Evolutionary conservation across 1,140 invertebrate species (phyloP), one percentile per base, ranked within the genome.

Genomic region (Caenorhabditis briggsae): DNA sequence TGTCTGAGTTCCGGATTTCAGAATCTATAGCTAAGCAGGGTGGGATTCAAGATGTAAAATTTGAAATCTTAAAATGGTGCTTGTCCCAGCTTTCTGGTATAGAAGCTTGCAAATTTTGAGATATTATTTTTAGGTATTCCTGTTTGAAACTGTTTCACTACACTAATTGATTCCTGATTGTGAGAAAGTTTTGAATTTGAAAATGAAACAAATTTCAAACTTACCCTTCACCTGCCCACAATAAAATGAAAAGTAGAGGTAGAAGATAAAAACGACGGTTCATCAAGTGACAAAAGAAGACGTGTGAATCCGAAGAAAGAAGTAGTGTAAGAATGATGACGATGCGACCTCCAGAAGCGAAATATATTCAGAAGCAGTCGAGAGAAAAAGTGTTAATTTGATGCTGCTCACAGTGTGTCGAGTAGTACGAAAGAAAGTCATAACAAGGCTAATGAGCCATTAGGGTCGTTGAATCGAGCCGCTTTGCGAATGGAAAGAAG

Each of bases 401-500:
- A 78, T 78, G 70, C 70, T 33, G 70, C 70, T 46, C 70, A 78
- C 70, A 78, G 70, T 78, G 70, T 78, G 70, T 78, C 70, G 70
- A 78, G 43, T 50, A 78, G 70, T 78, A 50, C 70, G 70, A 78
- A 78, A 50, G 70, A 78, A 50, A 78, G 70, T 78, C 70, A 78
- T 78, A 78, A 78, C 70, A 78, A 78, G 70, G 70, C 70, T 78
- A 78, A 78, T 78, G 70, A 78, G 70, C 70, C 70, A 78, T 50
- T 78, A 78, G 70, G 70, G 46, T 50, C n/a, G 70, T 25, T 50
- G 70, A n/a, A 78, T 78, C 46, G 70, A 78, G 70, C 43, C n/a
- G 70, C 70, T 50, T 50, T 78, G 46, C 7, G 46, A 53, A 7
- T 7, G 18, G n/a, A 11, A 78, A 50, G 16, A 78, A 50, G 46